These are phyloP conservation scores for Hippopotamyrus pictus DNA, from an alignment of 2,797 vertebrate genomes.

Conservation along the genomic window DNA sequence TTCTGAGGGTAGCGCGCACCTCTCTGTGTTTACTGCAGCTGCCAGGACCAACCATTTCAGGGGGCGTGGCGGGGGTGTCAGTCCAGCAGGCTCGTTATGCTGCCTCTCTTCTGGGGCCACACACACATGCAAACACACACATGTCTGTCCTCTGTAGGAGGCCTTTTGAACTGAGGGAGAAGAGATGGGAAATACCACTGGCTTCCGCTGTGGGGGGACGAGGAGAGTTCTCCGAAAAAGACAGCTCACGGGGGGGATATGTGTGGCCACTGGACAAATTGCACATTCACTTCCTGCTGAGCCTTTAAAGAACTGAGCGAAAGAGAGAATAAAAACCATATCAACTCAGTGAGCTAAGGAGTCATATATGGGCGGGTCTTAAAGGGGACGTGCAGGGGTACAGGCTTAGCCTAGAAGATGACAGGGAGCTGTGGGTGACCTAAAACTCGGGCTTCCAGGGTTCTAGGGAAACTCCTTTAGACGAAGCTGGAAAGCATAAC, in stretches of 20 bases:
- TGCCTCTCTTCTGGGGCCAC: neutral
- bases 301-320: neutral
- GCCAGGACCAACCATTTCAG: neutral
- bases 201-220: neutral
- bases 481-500: neutral
- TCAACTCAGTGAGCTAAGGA: neutral
- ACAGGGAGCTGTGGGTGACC: neutral
- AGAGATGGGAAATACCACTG: neutral
- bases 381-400: neutral
- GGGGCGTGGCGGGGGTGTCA: neutral
- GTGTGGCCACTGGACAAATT: neutral
- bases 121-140: neutral
- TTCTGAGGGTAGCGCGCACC: neutral
- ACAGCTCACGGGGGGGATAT: neutral
- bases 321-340: neutral
- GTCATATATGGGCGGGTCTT: neutral
- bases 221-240: neutral
- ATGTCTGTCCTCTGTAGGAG: neutral
- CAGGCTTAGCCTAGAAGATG: neutral
- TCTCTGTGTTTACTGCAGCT: conserved; percentile 6
- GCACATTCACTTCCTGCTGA: neutral
- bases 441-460: neutral
- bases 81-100: neutral
- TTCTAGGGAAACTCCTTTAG: neutral
- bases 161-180: neutral